These are phyloP conservation scores for Dynastes tityus DNA, from an alignment of 2,888 invertebrate species.

Conservation along the genomic window DNA sequence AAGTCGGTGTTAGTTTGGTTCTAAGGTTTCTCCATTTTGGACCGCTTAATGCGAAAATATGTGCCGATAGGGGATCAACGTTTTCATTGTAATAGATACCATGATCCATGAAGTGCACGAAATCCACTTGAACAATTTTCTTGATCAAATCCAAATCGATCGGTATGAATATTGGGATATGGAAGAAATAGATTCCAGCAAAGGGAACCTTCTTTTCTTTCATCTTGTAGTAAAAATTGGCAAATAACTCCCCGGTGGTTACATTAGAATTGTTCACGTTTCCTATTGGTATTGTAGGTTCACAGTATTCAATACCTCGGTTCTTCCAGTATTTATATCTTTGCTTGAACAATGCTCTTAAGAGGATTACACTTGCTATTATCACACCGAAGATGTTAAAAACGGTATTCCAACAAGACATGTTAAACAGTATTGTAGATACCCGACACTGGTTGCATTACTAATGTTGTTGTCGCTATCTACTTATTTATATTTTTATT, in stretches of 20 bases:
- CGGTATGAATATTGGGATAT: slow-evolving; percentile 54
- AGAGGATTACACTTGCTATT: slow-evolving; percentile 1
- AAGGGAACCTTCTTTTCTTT: slow-evolving; percentile 55
- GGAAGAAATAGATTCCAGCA: slow-evolving; percentile 58
- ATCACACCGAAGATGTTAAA: slow-evolving; percentile 1
- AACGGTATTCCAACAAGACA: not conserved
- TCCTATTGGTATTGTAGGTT: slow-evolving; percentile 45
- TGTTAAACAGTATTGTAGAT: not conserved
- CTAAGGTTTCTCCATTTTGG: slow-evolving; percentile 73
- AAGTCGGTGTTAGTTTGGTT: slow-evolving; percentile 55
- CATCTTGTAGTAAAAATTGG: slow-evolving; percentile 53
- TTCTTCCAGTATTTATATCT: slow-evolving; percentile 43
- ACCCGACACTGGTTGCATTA: no score
- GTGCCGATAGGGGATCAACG: slow-evolving; percentile 74
- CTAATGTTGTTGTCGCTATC: no score
- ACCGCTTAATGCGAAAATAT: slow-evolving; percentile 74
- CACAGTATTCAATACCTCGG: slow-evolving; percentile 17
- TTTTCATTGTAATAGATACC: slow-evolving; percentile 74
- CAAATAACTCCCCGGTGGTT: not conserved
- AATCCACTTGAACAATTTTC: slow-evolving; percentile 74
- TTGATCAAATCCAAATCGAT: slow-evolving; percentile 59
- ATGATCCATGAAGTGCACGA: slow-evolving; percentile 75
- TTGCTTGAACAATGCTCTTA: slow-evolving; percentile 41
- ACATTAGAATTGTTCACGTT: slow-evolving; percentile 7
- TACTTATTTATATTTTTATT: no score